Evolutionary conservation across 2,888 invertebrate genomes (phyloP).

Genomic region (Sepioteuthis lessoniana): DNA sequence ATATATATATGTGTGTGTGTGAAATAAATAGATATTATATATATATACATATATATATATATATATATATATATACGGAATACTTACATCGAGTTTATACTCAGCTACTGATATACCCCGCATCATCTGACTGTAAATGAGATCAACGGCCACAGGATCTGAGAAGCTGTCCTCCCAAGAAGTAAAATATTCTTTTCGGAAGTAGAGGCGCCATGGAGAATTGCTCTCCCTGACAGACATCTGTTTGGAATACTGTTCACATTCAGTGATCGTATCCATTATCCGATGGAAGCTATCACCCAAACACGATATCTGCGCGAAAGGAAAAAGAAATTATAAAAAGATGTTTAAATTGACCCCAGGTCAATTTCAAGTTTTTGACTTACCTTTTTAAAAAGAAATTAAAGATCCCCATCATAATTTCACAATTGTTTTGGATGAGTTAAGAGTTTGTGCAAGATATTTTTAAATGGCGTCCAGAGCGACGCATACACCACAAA

Average conservation of each 20-base stretch:
- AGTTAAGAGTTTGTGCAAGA: no score
- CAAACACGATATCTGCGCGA: slow-evolving; percentile 66
- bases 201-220: slow-evolving; percentile 67
- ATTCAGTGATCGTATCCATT: slow-evolving; percentile 69
- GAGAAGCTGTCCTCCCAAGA: slow-evolving; percentile 62
- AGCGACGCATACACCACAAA: no score
- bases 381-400: no score
- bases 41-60: no score
- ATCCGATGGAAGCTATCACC: slow-evolving; percentile 67
- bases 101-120: slow-evolving; percentile 67
- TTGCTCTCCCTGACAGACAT: slow-evolving; percentile 67
- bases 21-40: no score
- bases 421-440: no score
- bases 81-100: slow-evolving; percentile 61
- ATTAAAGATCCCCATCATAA: no score
- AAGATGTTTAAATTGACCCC: neutral
- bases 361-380: neutral
- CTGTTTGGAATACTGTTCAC: slow-evolving; percentile 65
- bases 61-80: no score
- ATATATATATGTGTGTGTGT: no score
- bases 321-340: neutral
- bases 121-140: slow-evolving; percentile 68
- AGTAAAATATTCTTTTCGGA: slow-evolving; percentile 67
- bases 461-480: no score
- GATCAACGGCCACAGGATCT: slow-evolving; percentile 61